Base-by-base conservation (phyloP, 2,113 vertebrate genomes). In the Pachycephala philippinensis region DNA sequence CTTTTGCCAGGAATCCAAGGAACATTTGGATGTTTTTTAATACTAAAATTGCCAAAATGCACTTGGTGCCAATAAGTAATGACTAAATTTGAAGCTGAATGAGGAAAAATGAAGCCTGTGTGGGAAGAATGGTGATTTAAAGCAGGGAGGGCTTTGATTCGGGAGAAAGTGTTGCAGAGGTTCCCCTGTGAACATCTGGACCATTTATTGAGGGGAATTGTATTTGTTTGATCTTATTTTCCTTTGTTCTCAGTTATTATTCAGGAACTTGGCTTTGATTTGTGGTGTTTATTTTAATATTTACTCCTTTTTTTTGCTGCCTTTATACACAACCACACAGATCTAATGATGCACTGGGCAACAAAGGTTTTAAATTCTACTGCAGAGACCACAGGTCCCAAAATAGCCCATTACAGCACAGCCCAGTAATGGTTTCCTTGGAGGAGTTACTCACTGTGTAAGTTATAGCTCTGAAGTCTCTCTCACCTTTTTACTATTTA, bases 321-420 rank as follows among this genome's bases (percentile, higher is more conserved):
- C 33, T 89, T 79, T 82, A 84, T 66, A 52, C 40, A 53, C 5
- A 81, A 42, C 44, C 77, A 37, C 28, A 21, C 0, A 4, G 77
- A 5, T 87, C 75, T 83, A 54, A 91, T 26, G 56, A 61, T 26
- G 27, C 63, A 59, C 6, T 18, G 66, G 13, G 70, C 84, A 92
- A 79, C 78, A 87, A 93, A 89, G 83, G 84, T 86, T 89, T 59
- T 26, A 79, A 78, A 96, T 90, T 82, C 82, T 76, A 4, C 70
- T 56, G 81, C 85, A 87, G 88, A 87, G 83, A 87, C 71, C 57
- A n/a, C 1, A 12, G 63, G 31, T 87, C 92, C 80, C 70, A 80
- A 82, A 95, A 88, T 85, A 95, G 81, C 68, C 44, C 68, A 31
- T 63, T n/a, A 87, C 47, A 15, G 81, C 72, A 45, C 1, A 1